Conservation (phyloP, 2,113 vertebrate genomes). For the Mola mola region DNA sequence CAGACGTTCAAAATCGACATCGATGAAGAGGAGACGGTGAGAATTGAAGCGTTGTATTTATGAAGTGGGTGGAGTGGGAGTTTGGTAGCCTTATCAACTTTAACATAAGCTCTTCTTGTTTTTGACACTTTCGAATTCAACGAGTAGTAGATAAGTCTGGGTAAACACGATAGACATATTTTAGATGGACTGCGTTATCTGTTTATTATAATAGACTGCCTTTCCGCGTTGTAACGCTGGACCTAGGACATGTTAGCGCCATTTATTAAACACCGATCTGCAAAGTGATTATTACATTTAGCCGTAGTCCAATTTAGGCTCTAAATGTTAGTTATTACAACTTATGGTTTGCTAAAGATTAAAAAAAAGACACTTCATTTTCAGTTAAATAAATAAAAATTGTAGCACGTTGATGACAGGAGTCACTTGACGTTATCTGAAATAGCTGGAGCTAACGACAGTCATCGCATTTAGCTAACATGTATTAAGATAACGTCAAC, state of each 20-base stretch:
- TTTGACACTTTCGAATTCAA: background rate
- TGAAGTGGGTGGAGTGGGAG: slow-evolving; percentile 54
- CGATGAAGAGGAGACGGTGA: slow-evolving; percentile 87
- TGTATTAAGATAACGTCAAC: no score
- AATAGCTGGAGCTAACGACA: no score
- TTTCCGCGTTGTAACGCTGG: no score
- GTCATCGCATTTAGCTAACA: no score
- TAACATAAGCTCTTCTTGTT: background rate
- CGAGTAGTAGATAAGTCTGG: background rate
- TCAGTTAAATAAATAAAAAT: no score
- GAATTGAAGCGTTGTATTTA: slow-evolving; percentile 37
- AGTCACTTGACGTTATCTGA: no score
- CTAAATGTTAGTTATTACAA: no score
- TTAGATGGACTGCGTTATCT: accelerated
- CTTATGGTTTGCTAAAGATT: no score
- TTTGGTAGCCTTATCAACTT: background rate
- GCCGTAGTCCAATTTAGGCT: slow-evolving; percentile 32
- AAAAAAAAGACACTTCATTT: no score
- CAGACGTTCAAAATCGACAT: slow-evolving; percentile 95
- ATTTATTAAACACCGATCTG: background rate
- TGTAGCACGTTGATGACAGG: no score
- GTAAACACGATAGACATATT: background rate
- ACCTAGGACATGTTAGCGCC: accelerated
- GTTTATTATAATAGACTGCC: no score
- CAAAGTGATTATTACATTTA: slow-evolving; percentile 52